Conservation (phyloP, 1,140 invertebrate genomes). For the Solenopsis invicta region DNA sequence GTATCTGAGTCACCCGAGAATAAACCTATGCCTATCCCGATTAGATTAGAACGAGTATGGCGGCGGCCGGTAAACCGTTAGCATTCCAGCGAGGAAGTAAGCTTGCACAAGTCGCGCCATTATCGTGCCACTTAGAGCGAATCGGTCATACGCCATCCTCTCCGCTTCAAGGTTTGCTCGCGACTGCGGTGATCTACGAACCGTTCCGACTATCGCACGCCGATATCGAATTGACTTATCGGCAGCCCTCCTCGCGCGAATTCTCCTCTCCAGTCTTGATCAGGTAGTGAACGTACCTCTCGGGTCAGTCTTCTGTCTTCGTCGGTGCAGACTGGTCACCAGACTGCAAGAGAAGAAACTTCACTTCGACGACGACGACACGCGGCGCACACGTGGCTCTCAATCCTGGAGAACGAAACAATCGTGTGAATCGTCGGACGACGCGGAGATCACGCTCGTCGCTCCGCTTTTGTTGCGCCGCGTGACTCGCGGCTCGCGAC, state of each 20-base stretch:
- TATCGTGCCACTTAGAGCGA: conserved; percentile 5
- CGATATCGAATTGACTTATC: neutral
- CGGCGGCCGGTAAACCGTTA: conserved; percentile 21
- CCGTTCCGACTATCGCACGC: no score
- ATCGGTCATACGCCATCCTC: neutral
- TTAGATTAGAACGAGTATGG: conserved; percentile 43
- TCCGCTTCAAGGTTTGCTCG: neutral
- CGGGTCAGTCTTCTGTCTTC: neutral
- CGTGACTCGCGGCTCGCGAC: neutral
- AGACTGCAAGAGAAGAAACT: no score
- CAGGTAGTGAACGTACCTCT: conserved; percentile 10
- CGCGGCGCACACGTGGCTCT: neutral
- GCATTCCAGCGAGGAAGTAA: neutral
- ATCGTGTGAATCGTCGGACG: neutral
- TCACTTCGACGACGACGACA: no score
- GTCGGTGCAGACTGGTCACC: neutral
- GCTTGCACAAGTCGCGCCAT: conserved; percentile 16
- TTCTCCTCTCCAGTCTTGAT: neutral
- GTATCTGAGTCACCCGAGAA: neutral
- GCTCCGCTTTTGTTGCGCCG: neutral
- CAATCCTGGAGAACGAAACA: neutral
- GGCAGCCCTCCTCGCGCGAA: neutral
- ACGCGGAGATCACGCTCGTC: neutral
- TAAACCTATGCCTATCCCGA: neutral
- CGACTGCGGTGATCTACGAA: neutral